Evolutionary conservation across 2,113 vertebrate species (phyloP).

Genomic region (Eidolon helvum): DNA sequence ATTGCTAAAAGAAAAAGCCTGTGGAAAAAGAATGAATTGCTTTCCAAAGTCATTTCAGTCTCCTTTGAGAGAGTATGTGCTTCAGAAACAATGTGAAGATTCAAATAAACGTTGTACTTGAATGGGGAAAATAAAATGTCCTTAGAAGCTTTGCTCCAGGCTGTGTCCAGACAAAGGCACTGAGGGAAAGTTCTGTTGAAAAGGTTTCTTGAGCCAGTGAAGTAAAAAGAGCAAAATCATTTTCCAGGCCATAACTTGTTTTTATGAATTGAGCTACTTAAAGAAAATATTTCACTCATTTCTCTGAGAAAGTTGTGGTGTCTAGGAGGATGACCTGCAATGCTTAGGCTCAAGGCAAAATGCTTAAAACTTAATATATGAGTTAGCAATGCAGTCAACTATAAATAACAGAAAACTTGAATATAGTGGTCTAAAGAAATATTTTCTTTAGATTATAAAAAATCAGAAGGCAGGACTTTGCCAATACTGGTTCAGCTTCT

Average conservation of each 20-base stretch:
- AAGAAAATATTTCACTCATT: not conserved
- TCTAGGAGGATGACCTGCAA: not conserved
- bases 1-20: not conserved
- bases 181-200: not conserved
- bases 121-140: not conserved
- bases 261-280: constrained; percentile 46
- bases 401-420: not conserved
- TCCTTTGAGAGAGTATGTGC: constrained; percentile 13
- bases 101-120: constrained; percentile 19
- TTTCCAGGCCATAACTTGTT: not conserved
- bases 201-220: constrained; percentile 41
- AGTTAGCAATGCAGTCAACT: not conserved
- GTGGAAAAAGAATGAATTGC: constrained; percentile 32
- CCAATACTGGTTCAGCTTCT: not conserved
- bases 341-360: not conserved
- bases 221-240: constrained; percentile 41
- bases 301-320: not conserved
- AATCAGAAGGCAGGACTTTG: not conserved
- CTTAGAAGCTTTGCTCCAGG: not conserved
- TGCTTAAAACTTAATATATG: not conserved
- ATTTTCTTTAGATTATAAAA: not conserved
- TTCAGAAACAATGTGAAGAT: constrained; percentile 37
- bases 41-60: constrained; percentile 35
- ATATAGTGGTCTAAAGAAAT: not conserved
- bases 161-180: not conserved